These are phyloP conservation scores for Cataglyphis hispanica DNA, from an alignment of 1,140 invertebrate genomes.

Conservation along the genomic window DNA sequence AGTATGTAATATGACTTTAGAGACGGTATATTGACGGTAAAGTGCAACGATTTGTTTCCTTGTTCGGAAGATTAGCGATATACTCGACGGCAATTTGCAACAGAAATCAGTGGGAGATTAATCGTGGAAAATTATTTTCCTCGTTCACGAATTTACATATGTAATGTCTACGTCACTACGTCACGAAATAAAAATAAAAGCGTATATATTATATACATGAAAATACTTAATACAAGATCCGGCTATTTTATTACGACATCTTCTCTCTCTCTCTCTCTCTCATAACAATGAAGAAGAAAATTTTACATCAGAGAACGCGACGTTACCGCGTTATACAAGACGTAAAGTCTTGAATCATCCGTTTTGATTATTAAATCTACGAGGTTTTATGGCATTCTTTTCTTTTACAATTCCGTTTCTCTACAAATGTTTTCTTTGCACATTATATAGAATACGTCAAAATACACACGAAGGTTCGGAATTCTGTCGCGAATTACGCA, in stretches of 20 bases:
- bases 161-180: neutral
- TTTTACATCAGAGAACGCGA: neutral
- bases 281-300: neutral
- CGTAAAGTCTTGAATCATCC: neutral
- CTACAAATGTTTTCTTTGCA: too few relatives aligned
- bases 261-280: neutral
- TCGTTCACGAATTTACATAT: slow-evolving; percentile 20
- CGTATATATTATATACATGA: neutral
- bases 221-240: neutral
- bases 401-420: neutral
- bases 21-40: neutral
- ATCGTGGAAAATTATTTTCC: slow-evolving; percentile 3
- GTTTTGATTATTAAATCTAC: neutral
- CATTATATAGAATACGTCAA: neutral
- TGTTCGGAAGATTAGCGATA: neutral
- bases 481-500: neutral
- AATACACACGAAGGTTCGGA: neutral
- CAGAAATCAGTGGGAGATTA: too few relatives aligned
- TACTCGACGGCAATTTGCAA: neutral
- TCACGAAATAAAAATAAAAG: neutral
- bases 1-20: neutral
- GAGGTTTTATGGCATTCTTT: neutral
- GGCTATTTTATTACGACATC: neutral
- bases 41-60: neutral
- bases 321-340: neutral